Evolutionary conservation across 1,140 invertebrate genomes (phyloP).

Genomic region (Cheumatopsyche charites): DNA sequence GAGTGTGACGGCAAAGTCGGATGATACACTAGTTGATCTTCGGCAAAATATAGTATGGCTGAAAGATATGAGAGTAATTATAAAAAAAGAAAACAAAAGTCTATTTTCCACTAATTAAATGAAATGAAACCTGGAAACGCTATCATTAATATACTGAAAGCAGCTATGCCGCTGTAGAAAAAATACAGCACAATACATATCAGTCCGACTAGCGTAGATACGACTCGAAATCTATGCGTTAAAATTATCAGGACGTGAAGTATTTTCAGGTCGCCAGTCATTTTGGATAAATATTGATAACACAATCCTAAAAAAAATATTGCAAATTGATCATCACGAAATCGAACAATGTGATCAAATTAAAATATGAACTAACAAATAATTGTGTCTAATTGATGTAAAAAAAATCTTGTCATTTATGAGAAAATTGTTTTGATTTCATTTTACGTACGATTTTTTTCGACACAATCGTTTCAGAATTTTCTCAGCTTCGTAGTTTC

Average conservation of each 20-base stretch:
- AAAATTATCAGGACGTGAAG: constrained; percentile 23
- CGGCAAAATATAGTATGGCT: constrained; percentile 83
- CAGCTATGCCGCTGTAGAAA: constrained; percentile 20
- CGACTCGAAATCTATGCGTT: constrained; percentile 12
- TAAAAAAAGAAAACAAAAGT: background rate
- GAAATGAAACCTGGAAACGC: constrained; percentile 12
- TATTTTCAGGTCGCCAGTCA: constrained; percentile 28
- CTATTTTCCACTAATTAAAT: background rate
- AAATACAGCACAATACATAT: constrained; percentile 18
- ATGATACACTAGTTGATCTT: constrained; percentile 87
- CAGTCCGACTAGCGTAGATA: background rate
- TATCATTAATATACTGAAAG: background rate
- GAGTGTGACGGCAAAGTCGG: constrained; percentile 88
- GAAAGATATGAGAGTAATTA: constrained; percentile 48
- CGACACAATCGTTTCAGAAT: too few relatives aligned
- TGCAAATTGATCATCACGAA: too few relatives aligned
- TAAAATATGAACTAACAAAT: too few relatives aligned
- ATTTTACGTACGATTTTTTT: too few relatives aligned
- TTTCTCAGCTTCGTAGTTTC: too few relatives aligned
- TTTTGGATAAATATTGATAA: too few relatives aligned
- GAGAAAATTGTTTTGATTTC: too few relatives aligned
- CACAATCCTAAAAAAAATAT: too few relatives aligned
- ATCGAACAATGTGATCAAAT: too few relatives aligned
- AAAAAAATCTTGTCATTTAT: too few relatives aligned
- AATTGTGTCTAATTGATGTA: too few relatives aligned